These are phyloP conservation scores for Nemotelus pantherinus DNA, from an alignment of 2,888 invertebrate genomes.

Conservation along the genomic window DNA sequence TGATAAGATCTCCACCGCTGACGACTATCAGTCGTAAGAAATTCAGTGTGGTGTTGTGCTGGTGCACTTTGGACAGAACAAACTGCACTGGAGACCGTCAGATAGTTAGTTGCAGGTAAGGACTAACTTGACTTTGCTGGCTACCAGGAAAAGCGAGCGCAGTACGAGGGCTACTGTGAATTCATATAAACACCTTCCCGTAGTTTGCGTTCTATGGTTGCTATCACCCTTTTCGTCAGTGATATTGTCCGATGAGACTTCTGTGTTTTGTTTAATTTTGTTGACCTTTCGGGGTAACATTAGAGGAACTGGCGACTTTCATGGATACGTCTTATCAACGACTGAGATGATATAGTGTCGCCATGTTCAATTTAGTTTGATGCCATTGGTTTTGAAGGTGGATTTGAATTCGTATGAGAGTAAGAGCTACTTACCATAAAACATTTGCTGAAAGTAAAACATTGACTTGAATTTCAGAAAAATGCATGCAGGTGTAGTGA, in stretches of 20 bases:
- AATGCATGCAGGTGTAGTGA: no score
- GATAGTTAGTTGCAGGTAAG: neutral
- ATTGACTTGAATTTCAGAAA: no score
- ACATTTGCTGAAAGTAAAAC: no score
- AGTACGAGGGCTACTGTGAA: neutral
- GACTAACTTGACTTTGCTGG: neutral
- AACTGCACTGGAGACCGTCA: neutral
- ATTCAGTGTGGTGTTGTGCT: neutral
- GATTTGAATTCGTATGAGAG: no score
- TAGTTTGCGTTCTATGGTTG: neutral
- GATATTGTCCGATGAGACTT: neutral
- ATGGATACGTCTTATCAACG: no score
- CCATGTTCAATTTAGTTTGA: no score
- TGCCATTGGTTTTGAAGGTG: no score
- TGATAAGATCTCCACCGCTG: neutral
- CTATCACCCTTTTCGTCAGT: neutral
- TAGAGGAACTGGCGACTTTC: no score
- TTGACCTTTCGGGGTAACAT: neutral
- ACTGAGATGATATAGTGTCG: no score
- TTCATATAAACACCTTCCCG: neutral
- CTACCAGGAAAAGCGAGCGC: neutral
- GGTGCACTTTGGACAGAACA: neutral
- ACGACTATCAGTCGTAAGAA: conserved; percentile 3
- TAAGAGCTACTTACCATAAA: no score
- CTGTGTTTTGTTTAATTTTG: conserved; percentile 2